A percentile compares a stretch with the other conserved stretches of the same genome.
Conservation (phyloP, 2,113 vertebrate species). For the Daubentonia madagascariensis region DNA sequence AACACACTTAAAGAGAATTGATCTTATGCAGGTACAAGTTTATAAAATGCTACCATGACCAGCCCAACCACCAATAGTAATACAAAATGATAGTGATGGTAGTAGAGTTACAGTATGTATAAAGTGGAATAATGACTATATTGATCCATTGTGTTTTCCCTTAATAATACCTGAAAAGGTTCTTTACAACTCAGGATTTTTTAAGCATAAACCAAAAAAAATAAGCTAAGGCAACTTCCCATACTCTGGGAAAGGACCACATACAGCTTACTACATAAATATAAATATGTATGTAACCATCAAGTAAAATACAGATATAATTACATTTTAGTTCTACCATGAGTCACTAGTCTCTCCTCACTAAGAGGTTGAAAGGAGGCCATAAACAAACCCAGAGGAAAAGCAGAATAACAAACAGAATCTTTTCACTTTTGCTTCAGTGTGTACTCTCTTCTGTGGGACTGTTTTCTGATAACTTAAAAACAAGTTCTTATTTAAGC, state of each 20-base stretch:
- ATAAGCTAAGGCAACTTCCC: not conserved
- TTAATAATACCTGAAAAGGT: not conserved
- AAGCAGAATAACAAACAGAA: not conserved
- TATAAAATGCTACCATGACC: not conserved
- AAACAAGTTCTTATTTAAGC: not conserved
- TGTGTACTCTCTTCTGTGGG: not conserved
- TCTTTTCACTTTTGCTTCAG: not conserved
- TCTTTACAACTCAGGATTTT: not conserved
- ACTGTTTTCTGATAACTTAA: not conserved
- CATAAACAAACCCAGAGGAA: not conserved
- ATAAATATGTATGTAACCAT: not conserved
- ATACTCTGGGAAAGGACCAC: not conserved
- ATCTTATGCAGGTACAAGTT: not conserved
- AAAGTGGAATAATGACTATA: not conserved
- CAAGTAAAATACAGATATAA: not conserved
- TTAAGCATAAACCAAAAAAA: not conserved
- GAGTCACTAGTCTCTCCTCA: not conserved
- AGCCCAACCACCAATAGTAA: not conserved
- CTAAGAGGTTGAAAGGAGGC: not conserved
- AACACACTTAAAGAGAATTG: not conserved
- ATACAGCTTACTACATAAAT: not conserved
- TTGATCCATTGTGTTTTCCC: not conserved
- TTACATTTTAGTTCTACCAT: not conserved
- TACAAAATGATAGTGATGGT: not conserved
- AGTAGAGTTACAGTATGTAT: not conserved